Evolutionary conservation across 2,113 vertebrate species (phyloP), one percentile per base, ranked within the genome.

Genomic region (Petroica traversi): DNA sequence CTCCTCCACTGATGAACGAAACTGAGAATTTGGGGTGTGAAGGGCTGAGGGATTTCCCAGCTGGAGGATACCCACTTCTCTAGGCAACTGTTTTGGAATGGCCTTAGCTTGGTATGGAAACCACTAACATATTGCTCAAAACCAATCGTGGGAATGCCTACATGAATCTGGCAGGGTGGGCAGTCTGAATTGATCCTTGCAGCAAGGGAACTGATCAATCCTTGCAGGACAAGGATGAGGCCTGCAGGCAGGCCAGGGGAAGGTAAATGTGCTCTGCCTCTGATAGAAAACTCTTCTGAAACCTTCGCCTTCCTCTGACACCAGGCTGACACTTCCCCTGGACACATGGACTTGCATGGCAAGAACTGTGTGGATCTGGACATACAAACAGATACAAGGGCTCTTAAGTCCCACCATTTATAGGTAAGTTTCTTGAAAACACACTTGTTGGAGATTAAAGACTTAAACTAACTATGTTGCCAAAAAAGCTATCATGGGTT

Each of bases 381-480:
- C 45, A 36, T 68, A 54, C 77, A 95, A 97, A 92, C 77, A 94
- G 97, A 86, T 77, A 92, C 13, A 58, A 89, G 88, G 63, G 68
- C 46, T 94, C 95, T 58, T 91, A 77, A 58, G 83, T 28, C 66
- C 83, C 86, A 76, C 59, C 63, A 79, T 97, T 97, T 94, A 84
- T 54, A 89, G 80, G 75, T 66, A 95, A 76, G 76, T 67, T 49
- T 81, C 87, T 81, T 96, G 67, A 89, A 97, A 96, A 91, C 55
- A 73, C 19, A 5, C 59, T 90, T 78, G 26, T 91, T 96, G 85
- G 94, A 95, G 96, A 96, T 98, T 97, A 97, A 97, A 97, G 91
- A 79, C 66, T 97, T 96, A 95, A 80, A 85, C 90, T 96, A 97
- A 72, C 93, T 94, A 38, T 51, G 67, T 19, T 94, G 76, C 91